Conservation (phyloP, 2,113 vertebrate species). For the Dipodomys spectabilis region DNA sequence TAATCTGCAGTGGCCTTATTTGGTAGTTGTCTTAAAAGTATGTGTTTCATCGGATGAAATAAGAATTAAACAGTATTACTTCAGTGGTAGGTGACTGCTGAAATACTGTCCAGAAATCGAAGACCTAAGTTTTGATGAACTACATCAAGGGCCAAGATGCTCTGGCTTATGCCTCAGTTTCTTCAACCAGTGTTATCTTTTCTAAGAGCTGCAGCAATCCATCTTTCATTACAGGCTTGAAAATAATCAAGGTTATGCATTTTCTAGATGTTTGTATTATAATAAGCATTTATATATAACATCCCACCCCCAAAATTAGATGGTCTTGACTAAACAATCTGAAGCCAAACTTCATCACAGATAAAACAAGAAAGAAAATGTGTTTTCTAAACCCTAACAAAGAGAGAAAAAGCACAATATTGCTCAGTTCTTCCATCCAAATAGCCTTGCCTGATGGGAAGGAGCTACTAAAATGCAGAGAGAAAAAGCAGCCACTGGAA, state of each 20-base stretch:
- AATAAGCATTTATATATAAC: too few species aligned
- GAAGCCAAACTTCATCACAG: neutral
- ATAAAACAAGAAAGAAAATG: neutral
- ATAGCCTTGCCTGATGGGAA: neutral
- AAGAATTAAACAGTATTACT: slow-evolving; percentile 41
- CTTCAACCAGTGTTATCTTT: neutral
- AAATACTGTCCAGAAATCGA: slow-evolving; percentile 64
- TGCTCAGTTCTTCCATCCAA: neutral
- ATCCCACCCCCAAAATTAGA: neutral
- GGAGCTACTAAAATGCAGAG: neutral
- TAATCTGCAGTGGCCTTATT: slow-evolving; percentile 52
- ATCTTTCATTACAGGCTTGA: slow-evolving; percentile 1
- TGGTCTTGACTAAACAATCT: neutral
- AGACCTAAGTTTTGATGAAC: slow-evolving; percentile 6
- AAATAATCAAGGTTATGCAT: neutral
- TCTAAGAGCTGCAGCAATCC: neutral
- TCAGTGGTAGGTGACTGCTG: slow-evolving; percentile 61
- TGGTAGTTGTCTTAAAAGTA: slow-evolving; percentile 55
- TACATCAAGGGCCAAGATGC: neutral
- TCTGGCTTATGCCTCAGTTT: neutral
- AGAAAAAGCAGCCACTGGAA: neutral
- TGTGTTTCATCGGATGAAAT: slow-evolving; percentile 55
- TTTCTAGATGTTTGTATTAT: neutral
- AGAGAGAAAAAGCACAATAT: neutral
- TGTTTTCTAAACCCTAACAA: neutral